phyloP scores from a whole-genome alignment of 37 sponge, comb jelly and placozoan genomes.

The Lycopodina hypogea region DNA sequence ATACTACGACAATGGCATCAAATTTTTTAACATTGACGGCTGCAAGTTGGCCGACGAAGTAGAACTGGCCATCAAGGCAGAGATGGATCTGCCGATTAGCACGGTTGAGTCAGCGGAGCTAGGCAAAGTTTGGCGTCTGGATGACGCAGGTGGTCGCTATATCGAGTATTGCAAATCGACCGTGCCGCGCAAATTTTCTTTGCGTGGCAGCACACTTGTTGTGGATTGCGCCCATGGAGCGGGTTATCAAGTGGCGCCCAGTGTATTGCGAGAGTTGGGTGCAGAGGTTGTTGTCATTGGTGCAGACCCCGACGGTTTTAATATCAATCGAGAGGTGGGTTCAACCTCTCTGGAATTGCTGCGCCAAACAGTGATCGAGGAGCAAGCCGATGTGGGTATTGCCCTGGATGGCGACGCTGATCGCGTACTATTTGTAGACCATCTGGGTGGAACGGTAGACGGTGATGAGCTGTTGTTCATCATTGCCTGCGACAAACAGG shows the following conservation, averaged over 20 bases:
- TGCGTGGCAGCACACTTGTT: too few species aligned
- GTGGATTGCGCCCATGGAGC: too few species aligned
- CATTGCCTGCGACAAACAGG: background rate
- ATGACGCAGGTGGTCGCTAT: too few species aligned
- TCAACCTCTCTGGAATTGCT: background rate
- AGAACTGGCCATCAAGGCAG: too few species aligned
- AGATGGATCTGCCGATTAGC: too few species aligned
- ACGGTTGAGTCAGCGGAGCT: too few species aligned
- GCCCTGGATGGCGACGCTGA: slow-evolving; percentile 7
- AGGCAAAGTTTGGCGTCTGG: too few species aligned
- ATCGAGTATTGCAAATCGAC: too few species aligned
- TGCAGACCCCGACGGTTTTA: background rate
- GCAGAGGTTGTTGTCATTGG: background rate
- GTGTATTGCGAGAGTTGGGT: background rate
- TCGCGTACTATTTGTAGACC: background rate
- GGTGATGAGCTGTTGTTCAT: background rate
- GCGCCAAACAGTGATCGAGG: background rate
- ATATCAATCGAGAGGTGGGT: background rate
- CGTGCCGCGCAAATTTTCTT: too few species aligned
- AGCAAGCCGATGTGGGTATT: background rate
- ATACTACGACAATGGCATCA: too few species aligned
- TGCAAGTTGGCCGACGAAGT: too few species aligned
- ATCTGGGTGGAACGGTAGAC: background rate
- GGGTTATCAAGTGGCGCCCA: background rate
- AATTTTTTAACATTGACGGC: too few species aligned